A percentile compares a stretch with the other conserved stretches of the same genome.
Evolutionary conservation across 2,113 vertebrate species (phyloP).

Genomic region (Engystomops pustulosus): DNA sequence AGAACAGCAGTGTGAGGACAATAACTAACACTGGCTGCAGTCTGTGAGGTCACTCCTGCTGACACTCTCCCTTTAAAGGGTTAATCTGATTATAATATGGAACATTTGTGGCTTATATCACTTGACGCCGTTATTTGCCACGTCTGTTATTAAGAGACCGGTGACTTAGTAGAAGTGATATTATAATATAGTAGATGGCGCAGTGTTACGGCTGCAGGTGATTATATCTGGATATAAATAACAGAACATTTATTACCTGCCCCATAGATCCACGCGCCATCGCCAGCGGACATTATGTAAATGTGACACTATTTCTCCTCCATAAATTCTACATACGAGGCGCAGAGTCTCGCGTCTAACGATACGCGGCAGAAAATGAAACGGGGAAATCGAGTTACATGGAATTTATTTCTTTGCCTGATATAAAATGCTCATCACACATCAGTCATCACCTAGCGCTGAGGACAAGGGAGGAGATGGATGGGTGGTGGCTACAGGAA

Average conservation of each 20-base stretch:
- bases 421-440: background rate
- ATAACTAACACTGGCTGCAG: too few relatives aligned
- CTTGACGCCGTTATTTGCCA: background rate
- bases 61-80: too few relatives aligned
- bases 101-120: background rate
- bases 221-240: background rate
- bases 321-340: slow-evolving; percentile 15
- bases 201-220: background rate
- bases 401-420: background rate
- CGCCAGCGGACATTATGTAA: slow-evolving; percentile 24
- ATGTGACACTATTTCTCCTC: slow-evolving; percentile 9
- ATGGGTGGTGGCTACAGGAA: background rate
- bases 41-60: too few relatives aligned
- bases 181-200: background rate
- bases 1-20: too few relatives aligned
- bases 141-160: too few relatives aligned
- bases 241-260: background rate
- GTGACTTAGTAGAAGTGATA: too few relatives aligned
- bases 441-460: background rate
- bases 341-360: slow-evolving; percentile 10
- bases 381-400: background rate
- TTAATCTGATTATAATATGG: too few relatives aligned
- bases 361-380: slow-evolving; percentile 17
- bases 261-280: too few relatives aligned
- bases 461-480: too few relatives aligned